Percentiles rank a stretch among this genome's conserved stretches.
phyloP scores from a whole-genome alignment of 2,113 vertebrate genomes.

The Falcunculus frontatus region DNA sequence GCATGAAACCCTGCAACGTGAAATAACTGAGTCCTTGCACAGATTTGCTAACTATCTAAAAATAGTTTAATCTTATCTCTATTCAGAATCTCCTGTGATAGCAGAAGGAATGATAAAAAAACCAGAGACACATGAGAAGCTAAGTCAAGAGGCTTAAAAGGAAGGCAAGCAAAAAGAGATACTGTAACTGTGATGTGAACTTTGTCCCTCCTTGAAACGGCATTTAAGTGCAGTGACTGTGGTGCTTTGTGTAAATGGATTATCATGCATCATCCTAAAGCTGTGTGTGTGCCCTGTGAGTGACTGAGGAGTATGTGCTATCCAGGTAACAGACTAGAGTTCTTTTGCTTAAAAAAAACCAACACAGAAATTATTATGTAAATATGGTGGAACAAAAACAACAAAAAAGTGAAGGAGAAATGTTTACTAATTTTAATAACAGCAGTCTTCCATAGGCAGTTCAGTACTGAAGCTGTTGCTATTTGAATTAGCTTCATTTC shows the following conservation, averaged over 20 bases:
- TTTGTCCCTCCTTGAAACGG: background rate
- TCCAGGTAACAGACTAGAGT: background rate
- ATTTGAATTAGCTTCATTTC: background rate
- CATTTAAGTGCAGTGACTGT: background rate
- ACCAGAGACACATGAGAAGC: background rate
- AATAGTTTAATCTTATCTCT: slow-evolving; percentile 16
- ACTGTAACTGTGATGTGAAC: background rate
- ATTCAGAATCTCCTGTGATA: background rate
- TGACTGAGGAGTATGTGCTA: background rate
- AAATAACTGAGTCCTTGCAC: background rate
- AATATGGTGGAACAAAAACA: background rate
- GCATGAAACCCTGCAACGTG: background rate
- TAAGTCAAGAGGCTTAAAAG: background rate
- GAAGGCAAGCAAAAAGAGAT: background rate
- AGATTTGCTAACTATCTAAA: slow-evolving; percentile 19
- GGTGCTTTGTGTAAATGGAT: background rate
- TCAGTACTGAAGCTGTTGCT: background rate
- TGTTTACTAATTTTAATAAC: background rate
- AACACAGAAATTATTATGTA: background rate
- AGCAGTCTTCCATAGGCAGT: background rate
- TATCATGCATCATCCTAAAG: background rate
- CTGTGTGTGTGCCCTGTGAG: background rate
- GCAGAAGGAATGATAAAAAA: background rate
- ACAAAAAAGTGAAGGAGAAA: background rate
- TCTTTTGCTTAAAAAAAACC: background rate